Evolutionary conservation across 1,140 invertebrate species (phyloP).

Genomic region (Cydia strobilella): DNA sequence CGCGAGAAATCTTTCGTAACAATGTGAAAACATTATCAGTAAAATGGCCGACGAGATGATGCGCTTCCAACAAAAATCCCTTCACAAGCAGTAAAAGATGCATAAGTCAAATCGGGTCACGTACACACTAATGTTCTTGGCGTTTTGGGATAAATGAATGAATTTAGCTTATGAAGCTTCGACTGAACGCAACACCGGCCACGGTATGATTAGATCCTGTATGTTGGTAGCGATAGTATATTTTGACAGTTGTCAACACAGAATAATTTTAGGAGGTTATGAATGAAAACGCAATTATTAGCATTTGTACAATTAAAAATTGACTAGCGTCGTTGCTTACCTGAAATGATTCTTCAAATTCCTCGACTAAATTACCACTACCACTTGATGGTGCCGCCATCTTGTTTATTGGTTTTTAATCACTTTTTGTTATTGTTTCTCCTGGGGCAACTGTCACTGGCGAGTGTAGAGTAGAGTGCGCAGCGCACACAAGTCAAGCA

Average conservation of each 20-base stretch:
- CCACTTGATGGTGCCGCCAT: constrained; percentile 91
- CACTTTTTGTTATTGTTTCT: constrained; percentile 27
- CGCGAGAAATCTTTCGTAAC: constrained; percentile 56
- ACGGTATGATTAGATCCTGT: constrained; percentile 50
- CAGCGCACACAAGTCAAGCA: background rate
- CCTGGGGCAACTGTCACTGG: background rate
- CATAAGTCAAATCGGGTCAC: constrained; percentile 72
- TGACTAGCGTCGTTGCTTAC: constrained; percentile 44
- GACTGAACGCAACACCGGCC: constrained; percentile 59
- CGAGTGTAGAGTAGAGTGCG: constrained; percentile 16
- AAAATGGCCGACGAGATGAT: constrained; percentile 79
- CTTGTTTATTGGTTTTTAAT: constrained; percentile 42
- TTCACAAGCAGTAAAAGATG: constrained; percentile 58
- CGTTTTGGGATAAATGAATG: constrained; percentile 44
- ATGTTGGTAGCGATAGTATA: constrained; percentile 60
- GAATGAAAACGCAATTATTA: constrained; percentile 37
- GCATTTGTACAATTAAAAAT: background rate
- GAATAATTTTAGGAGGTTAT: constrained; percentile 56
- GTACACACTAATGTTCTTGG: constrained; percentile 61
- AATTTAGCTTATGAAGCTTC: constrained; percentile 69
- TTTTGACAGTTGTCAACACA: constrained; percentile 61
- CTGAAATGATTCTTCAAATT: constrained; percentile 93
- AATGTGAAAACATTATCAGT: constrained; percentile 75
- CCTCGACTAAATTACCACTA: constrained; percentile 90
- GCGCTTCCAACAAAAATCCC: constrained; percentile 71